Conservation (phyloP, 2,888 invertebrate species). For the Hipparchia semele region DNA sequence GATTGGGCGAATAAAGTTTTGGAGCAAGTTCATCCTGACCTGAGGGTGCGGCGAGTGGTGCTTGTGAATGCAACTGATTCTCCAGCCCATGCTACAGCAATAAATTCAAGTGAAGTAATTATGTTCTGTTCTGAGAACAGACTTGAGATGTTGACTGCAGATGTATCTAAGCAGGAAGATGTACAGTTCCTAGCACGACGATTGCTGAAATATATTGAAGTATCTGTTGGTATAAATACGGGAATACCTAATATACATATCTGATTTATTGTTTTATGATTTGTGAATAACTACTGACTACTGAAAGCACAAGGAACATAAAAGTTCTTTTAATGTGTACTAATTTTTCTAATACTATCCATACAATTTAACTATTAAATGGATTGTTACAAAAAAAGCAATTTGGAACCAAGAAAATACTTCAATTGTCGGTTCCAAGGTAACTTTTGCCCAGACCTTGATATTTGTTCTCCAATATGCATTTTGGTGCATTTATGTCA, state of each 20-base stretch:
- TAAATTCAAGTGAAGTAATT: slow-evolving; percentile 63
- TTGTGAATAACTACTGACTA: neutral
- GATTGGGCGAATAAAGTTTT: slow-evolving; percentile 68
- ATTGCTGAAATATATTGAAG: slow-evolving; percentile 69
- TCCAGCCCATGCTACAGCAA: slow-evolving; percentile 68
- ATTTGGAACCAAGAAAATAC: no score
- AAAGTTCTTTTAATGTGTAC: no score
- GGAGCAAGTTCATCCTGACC: slow-evolving; percentile 69
- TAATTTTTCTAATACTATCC: no score
- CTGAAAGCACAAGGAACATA: neutral
- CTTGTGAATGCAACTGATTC: slow-evolving; percentile 71
- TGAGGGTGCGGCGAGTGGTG: slow-evolving; percentile 65
- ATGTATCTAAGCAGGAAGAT: slow-evolving; percentile 60
- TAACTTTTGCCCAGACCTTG: no score
- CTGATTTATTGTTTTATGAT: slow-evolving; percentile 40
- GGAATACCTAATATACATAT: slow-evolving; percentile 75
- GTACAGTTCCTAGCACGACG: slow-evolving; percentile 60
- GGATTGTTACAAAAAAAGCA: no score
- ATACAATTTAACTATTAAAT: no score
- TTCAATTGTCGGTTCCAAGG: no score
- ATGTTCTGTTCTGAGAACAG: slow-evolving; percentile 62
- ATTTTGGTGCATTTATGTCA: neutral
- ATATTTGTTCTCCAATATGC: no score
- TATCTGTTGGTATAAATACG: slow-evolving; percentile 67
- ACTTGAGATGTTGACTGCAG: slow-evolving; percentile 67